Conservation (phyloP, 2,113 vertebrate species). For the Dicaeum eximium region DNA sequence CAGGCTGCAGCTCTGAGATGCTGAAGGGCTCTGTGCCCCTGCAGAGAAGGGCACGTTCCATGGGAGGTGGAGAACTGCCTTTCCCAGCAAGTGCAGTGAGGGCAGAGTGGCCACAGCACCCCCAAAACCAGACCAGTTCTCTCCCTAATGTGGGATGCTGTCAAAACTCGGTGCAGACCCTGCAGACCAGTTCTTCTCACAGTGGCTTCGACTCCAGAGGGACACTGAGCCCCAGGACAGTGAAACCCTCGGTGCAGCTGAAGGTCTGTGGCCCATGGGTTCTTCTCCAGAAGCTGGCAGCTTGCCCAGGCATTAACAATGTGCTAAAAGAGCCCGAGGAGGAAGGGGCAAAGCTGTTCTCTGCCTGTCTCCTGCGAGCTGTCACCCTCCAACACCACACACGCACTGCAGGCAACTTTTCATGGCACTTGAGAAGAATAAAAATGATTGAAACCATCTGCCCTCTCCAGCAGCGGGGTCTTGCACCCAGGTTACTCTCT, state of each 20-base stretch:
- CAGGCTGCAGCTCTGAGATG: not conserved
- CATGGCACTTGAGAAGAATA: not conserved
- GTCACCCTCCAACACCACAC: not conserved
- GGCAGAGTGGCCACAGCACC: not conserved
- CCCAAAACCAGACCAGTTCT: not conserved
- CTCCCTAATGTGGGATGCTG: not conserved
- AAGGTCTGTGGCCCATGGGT: not conserved
- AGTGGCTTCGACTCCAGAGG: not conserved
- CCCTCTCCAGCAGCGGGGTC: not conserved
- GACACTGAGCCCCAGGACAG: not conserved
- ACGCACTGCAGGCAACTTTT: not conserved
- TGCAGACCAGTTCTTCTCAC: not conserved
- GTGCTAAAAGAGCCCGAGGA: not conserved
- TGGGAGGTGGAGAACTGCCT: not conserved
- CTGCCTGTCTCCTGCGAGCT: not conserved
- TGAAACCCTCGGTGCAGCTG: not conserved
- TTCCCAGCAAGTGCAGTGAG: not conserved
- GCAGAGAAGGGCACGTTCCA: not conserved
- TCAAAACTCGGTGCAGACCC: not conserved
- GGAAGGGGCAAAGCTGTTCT: not conserved
- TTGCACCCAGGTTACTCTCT: not conserved
- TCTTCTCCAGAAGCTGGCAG: not conserved
- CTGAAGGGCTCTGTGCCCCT: not conserved
- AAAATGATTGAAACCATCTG: not conserved
- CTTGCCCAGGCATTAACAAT: not conserved